Percentiles rank a stretch among this genome's conserved stretches.
Conservation (phyloP, 2,888 invertebrate genomes). For the Tipula helvola region DNA sequence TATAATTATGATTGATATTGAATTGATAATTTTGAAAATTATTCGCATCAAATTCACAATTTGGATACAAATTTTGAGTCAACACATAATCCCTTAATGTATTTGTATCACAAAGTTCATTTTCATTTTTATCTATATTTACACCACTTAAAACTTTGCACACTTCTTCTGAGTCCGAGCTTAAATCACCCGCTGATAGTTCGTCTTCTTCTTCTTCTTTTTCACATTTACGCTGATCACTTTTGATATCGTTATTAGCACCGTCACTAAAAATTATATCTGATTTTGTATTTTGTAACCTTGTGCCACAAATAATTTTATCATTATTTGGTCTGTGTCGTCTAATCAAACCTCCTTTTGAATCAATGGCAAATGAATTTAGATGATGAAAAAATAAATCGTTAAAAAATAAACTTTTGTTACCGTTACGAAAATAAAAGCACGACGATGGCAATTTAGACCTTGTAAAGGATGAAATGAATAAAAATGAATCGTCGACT, state of each 20-base stretch:
- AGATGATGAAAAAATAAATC: background rate
- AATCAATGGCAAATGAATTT: background rate
- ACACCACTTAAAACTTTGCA: slow-evolving; percentile 15
- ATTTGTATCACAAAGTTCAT: background rate
- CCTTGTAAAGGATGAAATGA: background rate
- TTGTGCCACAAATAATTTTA: background rate
- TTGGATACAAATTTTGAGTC: slow-evolving; percentile 13
- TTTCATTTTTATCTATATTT: background rate
- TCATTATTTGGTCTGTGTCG: background rate
- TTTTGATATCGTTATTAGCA: background rate
- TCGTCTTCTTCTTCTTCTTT: background rate
- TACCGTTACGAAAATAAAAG: background rate
- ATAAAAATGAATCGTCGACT: background rate
- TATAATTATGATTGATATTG: slow-evolving; percentile 4
- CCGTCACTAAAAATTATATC: background rate
- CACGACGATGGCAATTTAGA: background rate
- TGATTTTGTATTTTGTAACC: background rate
- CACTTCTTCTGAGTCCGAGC: slow-evolving; percentile 18
- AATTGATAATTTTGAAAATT: slow-evolving; percentile 15
- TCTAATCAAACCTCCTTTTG: background rate
- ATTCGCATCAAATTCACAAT: slow-evolving; percentile 20
- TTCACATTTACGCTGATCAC: background rate
- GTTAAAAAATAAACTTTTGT: background rate
- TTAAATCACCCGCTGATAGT: slow-evolving; percentile 13
- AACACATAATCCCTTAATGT: background rate